Conservation (phyloP, 1,140 invertebrate genomes). For the Ostrea denselamellosa region DNA sequence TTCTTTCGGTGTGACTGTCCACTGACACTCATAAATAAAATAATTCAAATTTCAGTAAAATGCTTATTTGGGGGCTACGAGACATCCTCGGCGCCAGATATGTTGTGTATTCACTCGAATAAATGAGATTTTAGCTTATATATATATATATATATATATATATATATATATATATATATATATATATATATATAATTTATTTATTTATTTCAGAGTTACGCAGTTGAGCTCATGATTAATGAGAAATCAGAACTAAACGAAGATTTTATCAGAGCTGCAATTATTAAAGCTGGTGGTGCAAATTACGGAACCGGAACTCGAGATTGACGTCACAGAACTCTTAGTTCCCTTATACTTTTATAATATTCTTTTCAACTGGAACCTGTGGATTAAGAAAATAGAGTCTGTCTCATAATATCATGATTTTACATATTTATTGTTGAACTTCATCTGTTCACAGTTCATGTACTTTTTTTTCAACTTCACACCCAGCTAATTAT, state of each 20-base stretch:
- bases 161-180: no score
- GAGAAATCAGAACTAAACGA: constrained; percentile 55
- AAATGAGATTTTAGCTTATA: no score
- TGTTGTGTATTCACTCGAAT: no score
- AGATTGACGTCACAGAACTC: constrained; percentile 22
- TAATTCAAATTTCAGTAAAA: no score
- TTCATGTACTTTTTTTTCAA: background rate
- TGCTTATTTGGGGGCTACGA: no score
- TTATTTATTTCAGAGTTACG: constrained; percentile 62
- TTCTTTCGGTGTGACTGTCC: no score
- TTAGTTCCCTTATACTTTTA: background rate
- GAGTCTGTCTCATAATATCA: constrained; percentile 1
- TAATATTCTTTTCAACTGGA: background rate
- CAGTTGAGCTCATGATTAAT: constrained; percentile 57
- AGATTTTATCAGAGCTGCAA: constrained; percentile 47
- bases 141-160: no score
- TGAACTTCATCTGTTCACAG: background rate
- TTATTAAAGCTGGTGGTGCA: constrained; percentile 60
- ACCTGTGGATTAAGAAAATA: background rate
- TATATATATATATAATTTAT: background rate
- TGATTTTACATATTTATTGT: background rate
- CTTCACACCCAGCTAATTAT: background rate
- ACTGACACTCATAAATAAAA: no score
- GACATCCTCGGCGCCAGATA: no score
- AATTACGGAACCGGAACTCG: constrained; percentile 62